Base-by-base conservation (phyloP, 2,888 invertebrate species). In the Metalampra italica region DNA sequence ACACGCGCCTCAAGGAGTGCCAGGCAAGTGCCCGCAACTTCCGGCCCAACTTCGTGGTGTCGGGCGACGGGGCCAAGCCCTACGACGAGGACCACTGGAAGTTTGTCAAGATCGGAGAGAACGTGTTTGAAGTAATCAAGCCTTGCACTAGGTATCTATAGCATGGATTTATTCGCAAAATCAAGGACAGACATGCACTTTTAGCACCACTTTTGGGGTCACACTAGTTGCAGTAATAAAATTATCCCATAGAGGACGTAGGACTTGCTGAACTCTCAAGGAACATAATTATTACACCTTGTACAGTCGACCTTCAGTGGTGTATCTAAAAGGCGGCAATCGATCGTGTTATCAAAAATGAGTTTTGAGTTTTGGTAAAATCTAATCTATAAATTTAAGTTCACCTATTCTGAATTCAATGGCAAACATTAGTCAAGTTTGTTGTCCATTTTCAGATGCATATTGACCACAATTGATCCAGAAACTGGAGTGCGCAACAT, bases 71-170 rank as follows among this genome's bases (percentile, higher is more conserved):
- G 1, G 85, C 90, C 1, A 62, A 78, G 42, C 75, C 93, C 0
- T 93, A 90, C 61, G 93, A 91, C 1, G 94, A 95, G 74, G 95
- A 95, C 62, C 74, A 82, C 7, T 95, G 94, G 94, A 90, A 92
- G 47, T 95, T 92, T 84, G 71, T 95, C 4, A 92, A 91, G 71
- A 93, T 95, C 47, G 94, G 94, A 7, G 81, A 91, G 5, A 90
- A 91, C 9, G 62, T 92, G 43, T 92, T 94, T 64, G 90, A 92
- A 67, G 90, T 92, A 52, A 78, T 93, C 14, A 93, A 92, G 67
- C 92, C 93, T 0, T 94, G 94, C 64, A 90, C 91, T 0, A 91
- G 93, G 90, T 91, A 64, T 55, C 51, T 45, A 51, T 39, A 37
- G 9, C 12, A 41, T 43, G 36, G 32, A 30, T 37, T 7, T 29